Base-by-base conservation (phyloP, 2,888 invertebrate species). In the Drosophila pegasa region DNA sequence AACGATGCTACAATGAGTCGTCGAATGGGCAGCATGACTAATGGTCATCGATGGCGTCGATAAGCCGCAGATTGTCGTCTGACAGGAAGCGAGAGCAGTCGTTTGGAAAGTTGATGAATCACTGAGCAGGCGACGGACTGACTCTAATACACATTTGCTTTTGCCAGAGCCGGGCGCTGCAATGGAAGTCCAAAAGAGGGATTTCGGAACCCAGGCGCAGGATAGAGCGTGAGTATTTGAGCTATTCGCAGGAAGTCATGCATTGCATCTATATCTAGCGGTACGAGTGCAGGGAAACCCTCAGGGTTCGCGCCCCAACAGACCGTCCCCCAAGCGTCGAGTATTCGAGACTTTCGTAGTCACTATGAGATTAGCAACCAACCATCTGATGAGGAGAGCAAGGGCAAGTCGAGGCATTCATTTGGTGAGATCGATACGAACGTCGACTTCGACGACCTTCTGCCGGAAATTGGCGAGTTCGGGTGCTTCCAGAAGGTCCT, bases 391-490 rank as follows among this genome's bases (percentile, higher is more conserved):
- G 29, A 38, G 6, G 35, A 27, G 3, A 2, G 3, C 3, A 62
- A 38, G n/a, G 3, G 10, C 0, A 52, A 18, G 35, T 2, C 12
- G 2, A 14, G 0, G 8, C 43, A 3, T 1, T 4, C n/a, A 4
- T 1, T 16, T 3, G 0, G 3, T 2, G 65, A 66, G 0, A 22
- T 9, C 3, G 48, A 33, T 55, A 10, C 35, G 3, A 63, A 66
- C 3, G 56, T 95, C 50, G 97, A 97, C 91, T 97, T 97, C 78
- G 97, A 97, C 84, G 96, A 97, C 82, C 92, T 97, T 55, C 89
- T 97, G 86, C 96, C 96, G n/a, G 94, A 96, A 78, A 94, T 97
- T 10, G 97, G 97, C 14, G 96, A 97, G 88, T 97, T 97, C 90
- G 97, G 97, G 37, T 90, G 94, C 29, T 97, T 97, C 90, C 97